Conservation (phyloP, 2,113 vertebrate genomes). For the Zosterops japonicus region DNA sequence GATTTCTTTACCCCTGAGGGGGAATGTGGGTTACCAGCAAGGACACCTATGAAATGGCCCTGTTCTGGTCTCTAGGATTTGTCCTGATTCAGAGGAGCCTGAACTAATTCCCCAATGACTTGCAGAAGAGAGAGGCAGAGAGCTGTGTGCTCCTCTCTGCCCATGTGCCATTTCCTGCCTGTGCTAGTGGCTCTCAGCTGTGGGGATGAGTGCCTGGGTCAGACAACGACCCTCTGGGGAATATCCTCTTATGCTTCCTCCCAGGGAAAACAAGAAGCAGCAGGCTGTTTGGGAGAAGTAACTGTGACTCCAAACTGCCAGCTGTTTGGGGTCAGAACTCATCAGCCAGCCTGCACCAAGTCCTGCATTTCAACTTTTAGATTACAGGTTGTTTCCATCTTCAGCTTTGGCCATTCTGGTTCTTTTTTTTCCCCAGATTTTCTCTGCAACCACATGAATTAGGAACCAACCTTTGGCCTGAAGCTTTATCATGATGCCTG, state of each 20-base stretch:
- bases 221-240: background rate
- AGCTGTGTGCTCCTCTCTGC: background rate
- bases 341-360: background rate
- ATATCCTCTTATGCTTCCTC: background rate
- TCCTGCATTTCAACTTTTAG: background rate
- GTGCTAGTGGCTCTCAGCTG: background rate
- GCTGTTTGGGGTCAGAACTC: background rate
- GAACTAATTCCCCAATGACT: background rate
- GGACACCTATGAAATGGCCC: conserved; percentile 28
- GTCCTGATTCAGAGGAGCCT: conserved; percentile 32
- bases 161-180: background rate
- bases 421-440: background rate
- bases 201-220: background rate
- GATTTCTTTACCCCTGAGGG: conserved; percentile 24
- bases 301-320: background rate
- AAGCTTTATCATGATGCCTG: background rate
- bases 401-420: background rate
- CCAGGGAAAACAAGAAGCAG: background rate
- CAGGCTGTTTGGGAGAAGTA: background rate
- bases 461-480: background rate
- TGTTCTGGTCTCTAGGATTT: conserved; percentile 28
- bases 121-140: background rate
- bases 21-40: conserved; percentile 42
- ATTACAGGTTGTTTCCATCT: background rate
- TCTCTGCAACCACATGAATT: background rate